phyloP scores from a whole-genome alignment of 2,797 vertebrate genomes.

The Oreochromis mossambicus region DNA sequence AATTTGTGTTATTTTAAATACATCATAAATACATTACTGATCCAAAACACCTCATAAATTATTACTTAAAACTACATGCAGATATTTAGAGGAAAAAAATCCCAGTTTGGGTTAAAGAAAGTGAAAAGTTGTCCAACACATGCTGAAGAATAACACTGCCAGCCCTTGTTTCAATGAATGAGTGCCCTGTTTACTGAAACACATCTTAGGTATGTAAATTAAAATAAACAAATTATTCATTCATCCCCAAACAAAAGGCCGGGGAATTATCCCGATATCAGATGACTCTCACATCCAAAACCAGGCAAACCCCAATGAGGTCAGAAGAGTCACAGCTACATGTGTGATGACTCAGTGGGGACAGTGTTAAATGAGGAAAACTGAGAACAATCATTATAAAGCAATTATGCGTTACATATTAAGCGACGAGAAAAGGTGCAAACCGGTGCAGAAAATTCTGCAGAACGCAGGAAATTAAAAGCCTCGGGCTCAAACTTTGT shows the following conservation, averaged over 20 bases:
- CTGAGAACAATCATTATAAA: not conserved
- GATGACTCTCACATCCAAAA: not conserved
- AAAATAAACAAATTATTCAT: not conserved
- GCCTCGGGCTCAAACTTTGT: not conserved
- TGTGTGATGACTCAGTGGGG: not conserved
- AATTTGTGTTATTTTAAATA: not conserved
- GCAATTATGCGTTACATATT: accelerated
- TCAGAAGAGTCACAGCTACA: not conserved
- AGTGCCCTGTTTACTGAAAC: not conserved
- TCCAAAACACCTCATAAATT: not conserved
- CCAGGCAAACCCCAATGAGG: not conserved
- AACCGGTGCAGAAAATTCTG: not conserved
- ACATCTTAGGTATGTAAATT: not conserved
- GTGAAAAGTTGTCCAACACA: not conserved
- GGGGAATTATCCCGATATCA: not conserved
- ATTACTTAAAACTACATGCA: not conserved
- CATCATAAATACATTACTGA: not conserved
- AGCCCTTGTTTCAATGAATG: not conserved
- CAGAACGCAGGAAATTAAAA: not conserved
- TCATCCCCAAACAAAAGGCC: not conserved
- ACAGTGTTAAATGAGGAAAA: accelerated
- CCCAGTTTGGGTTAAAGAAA: not conserved
- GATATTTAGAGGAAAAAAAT: not conserved
- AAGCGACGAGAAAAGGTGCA: not conserved
- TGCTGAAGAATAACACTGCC: not conserved